Base-by-base conservation (phyloP, 2,888 invertebrate species). In the Micoletzkya japonica region DNA sequence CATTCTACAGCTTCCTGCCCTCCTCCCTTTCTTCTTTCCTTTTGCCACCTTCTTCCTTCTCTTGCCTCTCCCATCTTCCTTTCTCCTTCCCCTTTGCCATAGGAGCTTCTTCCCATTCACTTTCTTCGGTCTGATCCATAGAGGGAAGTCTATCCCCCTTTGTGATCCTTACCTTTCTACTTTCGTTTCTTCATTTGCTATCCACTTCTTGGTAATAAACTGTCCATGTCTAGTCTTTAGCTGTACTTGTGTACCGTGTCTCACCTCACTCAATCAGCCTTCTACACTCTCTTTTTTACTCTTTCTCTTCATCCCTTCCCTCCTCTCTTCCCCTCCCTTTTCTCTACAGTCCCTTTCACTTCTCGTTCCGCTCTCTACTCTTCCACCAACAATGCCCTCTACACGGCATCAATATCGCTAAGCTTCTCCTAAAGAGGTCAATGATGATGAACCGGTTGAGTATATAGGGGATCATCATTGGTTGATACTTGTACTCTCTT, bases 251-350 rank as follows among this genome's bases (percentile, higher is more conserved):
- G 26, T 24, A 10, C n/a, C 26, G 7, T 56, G 7, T 24, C n/a
- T 14, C 10, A 10, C n/a, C n/a, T 56, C 26, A 20, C 56, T 14
- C 56, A n/a, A n/a, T n/a, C n/a, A n/a, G n/a, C n/a, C n/a, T n/a
- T n/a, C n/a, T n/a, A 20, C 56, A 17, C 7, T 24, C 26, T 56
- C 56, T 56, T 24, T 24, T 24, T 56, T 24, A 17, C 56, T 24
- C 56, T 56, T 24, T 56, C 56, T 10, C 56, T 56, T 24, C n/a
- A 10, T 24, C 56, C n/a, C 56, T 56, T 56, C 26, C 56, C n/a
- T 24, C n/a, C n/a, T 20, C 56, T 56, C 56, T 56, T 26, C 44
- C 44, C 20, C 44, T 44, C 44, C 44, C 44, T 44, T 20, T 44
- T 10, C 44, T 20, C n/a, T n/a, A n/a, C n/a, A n/a, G n/a, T n/a